These are phyloP conservation scores for Oxycera nigricornis DNA, from an alignment of 2,888 invertebrate genomes.

Conservation along the genomic window DNA sequence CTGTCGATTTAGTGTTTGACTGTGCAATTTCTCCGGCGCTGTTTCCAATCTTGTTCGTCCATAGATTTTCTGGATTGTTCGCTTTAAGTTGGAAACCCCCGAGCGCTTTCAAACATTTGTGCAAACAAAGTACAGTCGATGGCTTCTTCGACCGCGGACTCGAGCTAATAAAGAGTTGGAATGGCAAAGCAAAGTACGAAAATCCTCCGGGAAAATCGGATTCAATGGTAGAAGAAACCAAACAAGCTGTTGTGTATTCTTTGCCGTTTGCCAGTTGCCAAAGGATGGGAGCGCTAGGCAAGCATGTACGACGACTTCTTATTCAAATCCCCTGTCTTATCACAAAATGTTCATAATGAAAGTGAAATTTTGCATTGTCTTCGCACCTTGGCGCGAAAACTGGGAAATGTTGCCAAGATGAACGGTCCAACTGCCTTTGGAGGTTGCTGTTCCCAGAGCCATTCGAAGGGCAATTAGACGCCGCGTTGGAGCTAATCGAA, in stretches of 20 bases:
- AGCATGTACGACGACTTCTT: not conserved
- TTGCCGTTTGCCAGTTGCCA: not conserved
- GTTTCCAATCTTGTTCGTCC: conserved; percentile 7
- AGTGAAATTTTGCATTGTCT: not conserved
- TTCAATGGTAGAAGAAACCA: not conserved
- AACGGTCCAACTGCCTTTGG: not conserved
- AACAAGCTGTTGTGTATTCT: not conserved
- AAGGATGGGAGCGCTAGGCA: not conserved
- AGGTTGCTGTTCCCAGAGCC: not conserved
- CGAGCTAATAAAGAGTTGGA: not conserved
- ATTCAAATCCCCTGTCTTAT: not conserved
- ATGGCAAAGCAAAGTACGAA: not conserved
- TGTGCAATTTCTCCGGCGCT: conserved; percentile 2
- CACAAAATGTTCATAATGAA: not conserved
- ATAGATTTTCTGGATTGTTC: not conserved
- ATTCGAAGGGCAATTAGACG: not conserved
- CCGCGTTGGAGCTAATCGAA: not conserved
- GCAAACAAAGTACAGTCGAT: not conserved
- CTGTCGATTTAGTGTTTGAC: conserved; percentile 24
- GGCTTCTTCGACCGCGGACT: no score
- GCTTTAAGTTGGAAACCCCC: not conserved
- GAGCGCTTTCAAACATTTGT: not conserved
- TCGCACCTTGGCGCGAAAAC: not conserved
- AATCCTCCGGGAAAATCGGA: not conserved
- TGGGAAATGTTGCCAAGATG: not conserved